Percentiles rank a stretch among this genome's conserved stretches.
These are phyloP conservation scores for Mamestra configurata DNA, from an alignment of 1,140 invertebrate genomes.

Conservation along the genomic window DNA sequence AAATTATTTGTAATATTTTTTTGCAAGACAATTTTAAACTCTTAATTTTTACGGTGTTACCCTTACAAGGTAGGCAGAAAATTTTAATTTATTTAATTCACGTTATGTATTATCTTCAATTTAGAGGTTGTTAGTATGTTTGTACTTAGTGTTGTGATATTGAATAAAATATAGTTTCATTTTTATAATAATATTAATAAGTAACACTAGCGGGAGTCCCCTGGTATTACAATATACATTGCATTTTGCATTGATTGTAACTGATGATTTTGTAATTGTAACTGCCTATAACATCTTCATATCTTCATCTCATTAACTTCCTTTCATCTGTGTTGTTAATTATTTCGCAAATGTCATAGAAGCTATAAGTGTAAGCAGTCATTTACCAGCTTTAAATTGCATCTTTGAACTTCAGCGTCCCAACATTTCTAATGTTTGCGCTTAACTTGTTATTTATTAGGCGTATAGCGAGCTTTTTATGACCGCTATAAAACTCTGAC, in stretches of 20 bases:
- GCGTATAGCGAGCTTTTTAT: neutral
- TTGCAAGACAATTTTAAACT: conserved; percentile 1
- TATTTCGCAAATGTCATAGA: no score
- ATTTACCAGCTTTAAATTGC: no score
- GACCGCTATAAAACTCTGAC: neutral
- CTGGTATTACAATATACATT: no score
- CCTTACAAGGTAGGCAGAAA: neutral
- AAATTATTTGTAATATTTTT: neutral
- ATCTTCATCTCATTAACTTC: no score
- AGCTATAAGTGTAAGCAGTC: no score
- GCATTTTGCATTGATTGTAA: no score
- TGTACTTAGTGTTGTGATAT: neutral
- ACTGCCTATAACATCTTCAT: no score
- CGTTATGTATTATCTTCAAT: conserved; percentile 11
- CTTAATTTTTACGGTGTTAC: neutral
- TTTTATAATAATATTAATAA: no score
- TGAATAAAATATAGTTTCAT: neutral
- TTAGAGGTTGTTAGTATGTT: neutral
- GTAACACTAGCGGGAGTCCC: no score
- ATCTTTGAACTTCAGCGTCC: neutral
- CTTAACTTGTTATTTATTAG: neutral
- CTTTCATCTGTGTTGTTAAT: neutral
- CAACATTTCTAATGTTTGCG: neutral
- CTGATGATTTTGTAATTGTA: no score
- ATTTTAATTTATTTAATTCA: neutral